These are phyloP conservation scores for Lucilia cuprina DNA, from an alignment of 1,140 invertebrate species.

Conservation along the genomic window DNA sequence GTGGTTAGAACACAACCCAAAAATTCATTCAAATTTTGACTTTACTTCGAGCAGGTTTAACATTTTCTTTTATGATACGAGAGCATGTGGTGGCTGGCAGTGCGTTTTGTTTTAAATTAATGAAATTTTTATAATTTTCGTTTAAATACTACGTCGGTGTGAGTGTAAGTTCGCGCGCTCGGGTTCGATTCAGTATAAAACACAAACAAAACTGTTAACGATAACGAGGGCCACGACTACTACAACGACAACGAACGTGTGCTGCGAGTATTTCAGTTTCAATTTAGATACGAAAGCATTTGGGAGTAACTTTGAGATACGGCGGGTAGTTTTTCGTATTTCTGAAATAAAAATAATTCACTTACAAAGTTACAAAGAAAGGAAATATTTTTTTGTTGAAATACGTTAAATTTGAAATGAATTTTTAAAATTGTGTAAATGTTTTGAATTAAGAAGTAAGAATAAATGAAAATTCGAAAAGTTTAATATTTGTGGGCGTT, in stretches of 20 bases:
- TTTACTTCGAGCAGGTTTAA: too few species aligned
- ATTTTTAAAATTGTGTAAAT: not conserved
- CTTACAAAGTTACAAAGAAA: too few species aligned
- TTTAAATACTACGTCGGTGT: not conserved
- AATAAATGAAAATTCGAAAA: not conserved
- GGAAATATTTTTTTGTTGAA: not conserved
- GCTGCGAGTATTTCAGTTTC: constrained; percentile 29
- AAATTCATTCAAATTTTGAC: too few species aligned
- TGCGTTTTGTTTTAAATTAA: not conserved
- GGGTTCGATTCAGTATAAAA: not conserved
- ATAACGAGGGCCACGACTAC: constrained; percentile 15
- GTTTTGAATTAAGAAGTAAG: not conserved
- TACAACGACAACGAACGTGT: constrained; percentile 21
- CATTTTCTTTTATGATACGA: not conserved
- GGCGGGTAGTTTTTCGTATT: not conserved
- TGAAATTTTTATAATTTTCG: not conserved
- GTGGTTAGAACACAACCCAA: too few species aligned
- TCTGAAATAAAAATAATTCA: too few species aligned
- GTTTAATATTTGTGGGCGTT: not conserved
- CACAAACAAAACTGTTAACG: not conserved
- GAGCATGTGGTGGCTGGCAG: not conserved
- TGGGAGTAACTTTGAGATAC: constrained; percentile 24
- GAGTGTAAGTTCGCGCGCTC: not conserved
- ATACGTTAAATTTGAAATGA: not conserved
- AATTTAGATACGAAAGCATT: constrained; percentile 35